Evolutionary conservation across 2,113 vertebrate species (phyloP).

Genomic region (Falcunculus frontatus): DNA sequence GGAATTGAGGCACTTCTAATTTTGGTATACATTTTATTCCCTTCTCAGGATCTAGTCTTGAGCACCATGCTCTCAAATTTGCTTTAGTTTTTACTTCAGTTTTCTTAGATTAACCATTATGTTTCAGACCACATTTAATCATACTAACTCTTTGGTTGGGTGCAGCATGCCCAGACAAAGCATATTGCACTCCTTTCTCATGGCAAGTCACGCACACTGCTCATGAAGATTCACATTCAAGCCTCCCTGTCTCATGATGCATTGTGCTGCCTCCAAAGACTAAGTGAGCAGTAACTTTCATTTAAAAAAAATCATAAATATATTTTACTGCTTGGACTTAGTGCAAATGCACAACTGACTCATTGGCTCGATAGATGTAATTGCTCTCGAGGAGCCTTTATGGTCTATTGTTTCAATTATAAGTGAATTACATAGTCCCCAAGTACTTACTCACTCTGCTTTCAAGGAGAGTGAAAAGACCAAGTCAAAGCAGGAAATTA

Average conservation of each 20-base stretch:
- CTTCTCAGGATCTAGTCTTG: background rate
- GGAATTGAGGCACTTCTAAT: background rate
- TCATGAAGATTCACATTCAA: slow-evolving; percentile 4
- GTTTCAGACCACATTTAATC: background rate
- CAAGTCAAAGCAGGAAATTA: slow-evolving; percentile 35
- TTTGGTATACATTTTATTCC: background rate
- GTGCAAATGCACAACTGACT: slow-evolving; percentile 51
- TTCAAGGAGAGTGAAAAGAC: slow-evolving; percentile 60
- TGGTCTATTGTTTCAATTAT: slow-evolving; percentile 66
- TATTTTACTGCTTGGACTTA: slow-evolving; percentile 47
- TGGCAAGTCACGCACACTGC: background rate
- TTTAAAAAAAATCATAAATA: slow-evolving; percentile 53
- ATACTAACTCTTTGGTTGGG: background rate
- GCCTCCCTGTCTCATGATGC: background rate
- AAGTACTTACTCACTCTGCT: slow-evolving; percentile 55
- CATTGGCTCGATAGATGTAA: slow-evolving; percentile 45
- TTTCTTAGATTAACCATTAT: background rate
- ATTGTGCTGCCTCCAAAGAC: slow-evolving; percentile 26
- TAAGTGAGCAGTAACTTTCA: slow-evolving; percentile 36
- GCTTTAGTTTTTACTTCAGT: background rate
- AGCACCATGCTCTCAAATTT: background rate
- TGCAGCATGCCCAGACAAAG: background rate
- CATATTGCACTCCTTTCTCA: background rate
- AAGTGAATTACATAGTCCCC: slow-evolving; percentile 57
- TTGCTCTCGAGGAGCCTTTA: slow-evolving; percentile 62